Base-by-base conservation (phyloP, 2,113 vertebrate genomes). In the Centrocercus urophasianus region DNA sequence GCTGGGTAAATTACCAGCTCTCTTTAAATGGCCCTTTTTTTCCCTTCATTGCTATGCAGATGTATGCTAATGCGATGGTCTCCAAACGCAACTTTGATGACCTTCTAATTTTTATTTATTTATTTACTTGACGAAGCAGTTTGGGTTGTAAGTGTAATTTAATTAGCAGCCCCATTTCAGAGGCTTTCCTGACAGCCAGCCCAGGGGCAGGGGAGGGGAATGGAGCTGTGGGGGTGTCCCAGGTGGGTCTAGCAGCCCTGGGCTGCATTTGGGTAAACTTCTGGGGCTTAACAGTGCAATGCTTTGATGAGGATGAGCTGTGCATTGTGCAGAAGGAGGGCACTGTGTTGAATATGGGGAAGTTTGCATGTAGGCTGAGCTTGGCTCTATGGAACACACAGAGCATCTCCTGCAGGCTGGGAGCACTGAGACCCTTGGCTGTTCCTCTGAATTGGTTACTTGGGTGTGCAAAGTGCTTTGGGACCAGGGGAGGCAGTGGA, bases 101-200 rank as follows among this genome's bases (percentile, higher is more conserved):
- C 97, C 97, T 97, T 94, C 96, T 95, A 88, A 75, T 94, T 90
- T 97, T 96, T 97, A 96, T 97, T 96, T 97, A 95, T 97, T 96
- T 97, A 95, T 89, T 95, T 96, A 94, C 93, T 94, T 93, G 86
- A 92, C 50, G 78, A 96, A 95, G 92, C 90, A 71, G 63, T 92
- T 96, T 92, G 13, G 43, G 42, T 82, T 95, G 92, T 65, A 64
- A 71, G 78, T 19, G 45, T 95, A 94, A 96, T 96, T 97, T 93
- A 91, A 91, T 79, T 88, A 97, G 84, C 67, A 1, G 50, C 64
- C 60, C 36, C 28, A 6, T 69, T 93, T 80, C 25, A 0, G 27
- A 72, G 52, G 57, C 20, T 48, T 70, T 43, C 36, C 57, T 28
- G 40, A 36, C 59, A 38, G 83, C 66, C 8, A 11, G 72, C 27